Evolutionary conservation across 1,140 invertebrate genomes (phyloP).

Genomic region (Galendromus occidentalis): DNA sequence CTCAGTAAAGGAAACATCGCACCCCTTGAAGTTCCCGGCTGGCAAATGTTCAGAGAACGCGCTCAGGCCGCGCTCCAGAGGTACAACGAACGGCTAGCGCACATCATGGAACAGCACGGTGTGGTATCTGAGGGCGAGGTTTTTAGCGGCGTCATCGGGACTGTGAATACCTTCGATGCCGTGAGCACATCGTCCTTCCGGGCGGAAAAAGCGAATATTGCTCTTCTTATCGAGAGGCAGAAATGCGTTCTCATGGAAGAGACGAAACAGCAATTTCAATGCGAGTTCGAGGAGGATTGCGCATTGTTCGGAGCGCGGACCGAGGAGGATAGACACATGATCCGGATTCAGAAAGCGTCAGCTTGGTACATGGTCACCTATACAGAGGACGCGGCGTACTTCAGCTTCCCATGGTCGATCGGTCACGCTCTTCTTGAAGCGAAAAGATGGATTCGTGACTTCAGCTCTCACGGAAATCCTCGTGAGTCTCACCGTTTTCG

Average conservation of each 20-base stretch:
- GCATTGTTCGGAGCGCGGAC: background rate
- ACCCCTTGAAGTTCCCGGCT: conserved; percentile 13
- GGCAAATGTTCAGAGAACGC: conserved; percentile 17
- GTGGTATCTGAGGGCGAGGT: conserved; percentile 22
- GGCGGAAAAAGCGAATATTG: conserved; percentile 12
- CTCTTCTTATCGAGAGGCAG: conserved; percentile 19
- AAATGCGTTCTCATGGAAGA: background rate
- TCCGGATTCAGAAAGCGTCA: conserved; percentile 18
- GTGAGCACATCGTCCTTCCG: background rate
- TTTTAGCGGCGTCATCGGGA: conserved; percentile 20
- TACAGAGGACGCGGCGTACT: conserved; percentile 4
- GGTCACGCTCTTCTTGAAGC: conserved; percentile 12
- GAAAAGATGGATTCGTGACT: conserved; percentile 4
- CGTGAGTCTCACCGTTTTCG: too few relatives aligned
- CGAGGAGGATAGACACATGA: conserved; percentile 6
- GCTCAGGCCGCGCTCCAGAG: conserved; percentile 12
- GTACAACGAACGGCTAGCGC: conserved; percentile 16
- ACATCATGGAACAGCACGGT: conserved; percentile 21
- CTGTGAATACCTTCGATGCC: conserved; percentile 16
- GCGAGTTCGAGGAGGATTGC: conserved; percentile 11
- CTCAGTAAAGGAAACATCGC: background rate
- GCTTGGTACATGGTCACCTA: conserved; percentile 23
- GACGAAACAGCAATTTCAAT: conserved; percentile 14
- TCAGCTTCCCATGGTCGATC: conserved; percentile 17
- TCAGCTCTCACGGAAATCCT: too few relatives aligned